Percentiles rank a stretch among this genome's conserved stretches.
Evolutionary conservation across 2,113 vertebrate species (phyloP).

Genomic region (Genyomyrus donnyi): DNA sequence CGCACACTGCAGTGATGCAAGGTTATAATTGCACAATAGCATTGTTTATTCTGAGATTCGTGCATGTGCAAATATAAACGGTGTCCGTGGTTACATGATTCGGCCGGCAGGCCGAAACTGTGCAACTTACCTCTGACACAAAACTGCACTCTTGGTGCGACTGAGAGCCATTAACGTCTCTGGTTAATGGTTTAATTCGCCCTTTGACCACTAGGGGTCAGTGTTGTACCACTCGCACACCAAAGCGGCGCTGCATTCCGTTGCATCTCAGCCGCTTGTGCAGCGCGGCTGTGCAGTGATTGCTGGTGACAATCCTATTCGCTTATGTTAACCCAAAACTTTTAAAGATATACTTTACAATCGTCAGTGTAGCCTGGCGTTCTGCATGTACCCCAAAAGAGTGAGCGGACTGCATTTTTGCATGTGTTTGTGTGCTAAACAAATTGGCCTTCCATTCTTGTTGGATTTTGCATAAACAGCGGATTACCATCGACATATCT

Average conservation of each 20-base stretch:
- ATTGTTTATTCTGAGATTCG: background rate
- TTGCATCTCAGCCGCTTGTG: constrained; percentile 1
- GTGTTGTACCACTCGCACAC: constrained; percentile 39
- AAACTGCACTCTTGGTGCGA: background rate
- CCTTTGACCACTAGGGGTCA: constrained; percentile 47
- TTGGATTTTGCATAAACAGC: background rate
- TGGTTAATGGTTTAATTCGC: background rate
- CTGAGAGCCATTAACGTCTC: background rate
- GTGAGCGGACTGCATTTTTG: background rate
- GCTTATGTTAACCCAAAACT: background rate
- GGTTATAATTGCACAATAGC: background rate
- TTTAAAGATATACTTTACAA: background rate
- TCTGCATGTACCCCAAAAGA: background rate
- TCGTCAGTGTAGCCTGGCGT: background rate
- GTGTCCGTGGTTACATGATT: background rate
- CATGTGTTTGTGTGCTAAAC: background rate
- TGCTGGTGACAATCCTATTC: background rate
- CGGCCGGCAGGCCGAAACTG: background rate
- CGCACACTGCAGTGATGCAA: background rate
- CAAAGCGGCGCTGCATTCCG: constrained; percentile 43
- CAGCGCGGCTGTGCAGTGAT: background rate
- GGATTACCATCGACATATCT: background rate
- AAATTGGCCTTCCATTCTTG: background rate
- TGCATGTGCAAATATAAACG: background rate
- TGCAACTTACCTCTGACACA: background rate